Evolutionary conservation across 2,888 invertebrate genomes (phyloP), one percentile per base, ranked within the genome.

Genomic region (Pseudanteris insignis): DNA sequence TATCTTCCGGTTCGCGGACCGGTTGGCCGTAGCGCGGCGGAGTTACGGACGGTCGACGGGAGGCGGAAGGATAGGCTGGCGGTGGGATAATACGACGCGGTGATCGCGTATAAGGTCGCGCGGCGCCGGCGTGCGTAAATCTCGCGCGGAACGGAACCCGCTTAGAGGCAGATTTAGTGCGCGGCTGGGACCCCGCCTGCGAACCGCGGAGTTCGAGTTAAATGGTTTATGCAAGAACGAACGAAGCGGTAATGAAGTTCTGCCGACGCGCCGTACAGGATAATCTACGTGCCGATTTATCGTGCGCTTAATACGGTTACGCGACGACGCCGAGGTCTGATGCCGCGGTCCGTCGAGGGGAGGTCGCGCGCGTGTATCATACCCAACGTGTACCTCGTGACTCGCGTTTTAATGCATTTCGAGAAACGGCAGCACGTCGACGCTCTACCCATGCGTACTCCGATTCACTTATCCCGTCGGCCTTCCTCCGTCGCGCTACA

Each of bases 161-260:
- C 70, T 71, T 69, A 69, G 69, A 66, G 68, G 73, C 71, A 73
- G 75, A 75, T 75, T 75, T 74, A 75, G 74, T 73, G 67, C 69
- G 70, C 71, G 71, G 73, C 71, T 73, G 71, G 69, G 70, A 69
- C 73, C 74, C 74, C 74, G 74, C 75, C 72, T 76, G 70, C 75
- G 75, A 77, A 74, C 77, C 77, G 74, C 75, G 74, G 73, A 77
- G 75, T 77, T 75, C 73, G 74, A 77, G 78, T 77, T 78, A 78
- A 78, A 78, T 78, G 78, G 78, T 76, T 78, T 78, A 78, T 74
- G 78, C 78, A 78, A 78, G 77, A 77, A 73, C 76, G 78, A 76
- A 73, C 73, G 74, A 71, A 71, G 71, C 73, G 74, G 77, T 78
- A 78, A 78, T 78, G 77, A 78, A 78, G 77, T 78, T 76, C 76